Evolutionary conservation across 2,797 vertebrate genomes (phyloP).

Genomic region (Basileuterus tristriatus): DNA sequence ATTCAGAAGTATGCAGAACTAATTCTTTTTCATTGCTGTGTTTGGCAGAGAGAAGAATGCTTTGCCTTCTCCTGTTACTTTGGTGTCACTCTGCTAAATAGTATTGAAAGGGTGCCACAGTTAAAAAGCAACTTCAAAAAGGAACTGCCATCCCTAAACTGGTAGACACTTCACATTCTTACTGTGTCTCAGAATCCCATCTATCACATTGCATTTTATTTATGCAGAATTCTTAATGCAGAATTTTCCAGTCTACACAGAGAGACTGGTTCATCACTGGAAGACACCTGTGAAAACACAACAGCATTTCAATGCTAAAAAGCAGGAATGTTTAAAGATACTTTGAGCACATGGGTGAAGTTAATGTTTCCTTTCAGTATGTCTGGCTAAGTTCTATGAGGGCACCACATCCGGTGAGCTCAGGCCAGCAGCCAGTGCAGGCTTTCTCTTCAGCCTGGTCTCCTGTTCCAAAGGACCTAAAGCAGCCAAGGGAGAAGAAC

Average conservation of each 20-base stretch:
- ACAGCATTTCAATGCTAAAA: neutral
- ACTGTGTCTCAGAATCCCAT: neutral
- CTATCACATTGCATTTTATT: neutral
- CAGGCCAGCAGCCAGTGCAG: neutral
- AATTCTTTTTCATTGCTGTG: neutral
- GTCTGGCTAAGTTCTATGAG: neutral
- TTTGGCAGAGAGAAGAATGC: neutral
- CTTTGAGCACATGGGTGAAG: neutral
- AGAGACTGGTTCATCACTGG: neutral
- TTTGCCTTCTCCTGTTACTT: neutral
- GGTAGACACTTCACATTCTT: neutral
- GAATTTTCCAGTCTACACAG: neutral
- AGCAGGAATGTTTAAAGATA: neutral
- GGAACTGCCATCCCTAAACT: neutral
- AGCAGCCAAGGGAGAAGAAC: constrained; percentile 28
- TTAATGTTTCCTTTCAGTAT: neutral
- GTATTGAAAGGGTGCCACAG: neutral
- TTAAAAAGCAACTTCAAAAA: neutral
- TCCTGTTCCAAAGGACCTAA: neutral
- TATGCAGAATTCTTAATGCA: neutral
- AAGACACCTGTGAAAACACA: constrained; percentile 35
- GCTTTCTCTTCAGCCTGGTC: neutral
- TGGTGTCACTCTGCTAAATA: neutral
- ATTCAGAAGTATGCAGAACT: neutral
- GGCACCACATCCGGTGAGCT: neutral